Conservation (phyloP, 2,797 vertebrate species). For the Falco berigora region DNA sequence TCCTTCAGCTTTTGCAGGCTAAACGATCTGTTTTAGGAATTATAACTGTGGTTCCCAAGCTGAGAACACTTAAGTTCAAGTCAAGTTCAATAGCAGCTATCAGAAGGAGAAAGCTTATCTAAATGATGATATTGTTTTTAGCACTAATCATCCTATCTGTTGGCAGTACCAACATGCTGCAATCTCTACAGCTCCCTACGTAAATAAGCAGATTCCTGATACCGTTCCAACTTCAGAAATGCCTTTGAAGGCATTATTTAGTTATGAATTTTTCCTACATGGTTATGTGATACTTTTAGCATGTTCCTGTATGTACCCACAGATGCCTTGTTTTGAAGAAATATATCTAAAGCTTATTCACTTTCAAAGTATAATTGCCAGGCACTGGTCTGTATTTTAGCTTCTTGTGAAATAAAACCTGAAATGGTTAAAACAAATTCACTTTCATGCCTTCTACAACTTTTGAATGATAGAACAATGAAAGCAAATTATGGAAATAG, state of each 20-base stretch:
- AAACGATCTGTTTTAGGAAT: neutral
- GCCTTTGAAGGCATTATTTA: constrained; percentile 63
- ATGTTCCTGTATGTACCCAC: neutral
- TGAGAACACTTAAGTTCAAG: constrained; percentile 44
- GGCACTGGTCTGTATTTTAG: neutral
- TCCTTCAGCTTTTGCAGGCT: neutral
- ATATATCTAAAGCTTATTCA: neutral
- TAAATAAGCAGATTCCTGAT: constrained; percentile 75
- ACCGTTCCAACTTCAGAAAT: constrained; percentile 61
- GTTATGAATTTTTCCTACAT: constrained; percentile 4
- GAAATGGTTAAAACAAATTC: neutral
- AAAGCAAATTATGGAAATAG: constrained; percentile 10
- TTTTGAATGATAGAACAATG: neutral
- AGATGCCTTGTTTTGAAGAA: neutral
- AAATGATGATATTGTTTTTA: constrained; percentile 61
- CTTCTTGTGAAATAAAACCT: neutral
- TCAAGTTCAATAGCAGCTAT: constrained; percentile 46
- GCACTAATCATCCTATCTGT: constrained; percentile 59
- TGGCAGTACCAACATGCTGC: constrained; percentile 62
- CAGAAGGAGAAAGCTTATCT: constrained; percentile 57
- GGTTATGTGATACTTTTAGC: neutral
- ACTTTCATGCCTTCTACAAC: neutral
- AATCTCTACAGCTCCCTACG: constrained; percentile 56
- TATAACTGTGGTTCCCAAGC: neutral
- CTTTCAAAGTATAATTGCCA: neutral